phyloP scores from a whole-genome alignment of 2,113 vertebrate species.

The Actinemys pallida region DNA sequence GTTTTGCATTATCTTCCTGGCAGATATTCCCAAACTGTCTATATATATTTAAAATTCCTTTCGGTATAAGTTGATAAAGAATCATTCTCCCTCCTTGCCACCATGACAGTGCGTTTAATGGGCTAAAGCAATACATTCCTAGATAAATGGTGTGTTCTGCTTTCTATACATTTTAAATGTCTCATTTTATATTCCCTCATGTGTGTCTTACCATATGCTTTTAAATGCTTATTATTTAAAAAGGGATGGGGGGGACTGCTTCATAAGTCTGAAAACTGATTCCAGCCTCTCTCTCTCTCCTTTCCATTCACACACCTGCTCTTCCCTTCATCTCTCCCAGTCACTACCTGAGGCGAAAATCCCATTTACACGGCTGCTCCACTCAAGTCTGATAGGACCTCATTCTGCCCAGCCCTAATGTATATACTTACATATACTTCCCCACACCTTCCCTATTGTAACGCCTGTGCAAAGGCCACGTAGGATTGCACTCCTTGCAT shows the following conservation, averaged over 20 bases:
- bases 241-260: not conserved
- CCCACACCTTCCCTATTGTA: not conserved
- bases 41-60: constrained; percentile 74
- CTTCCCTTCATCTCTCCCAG: not conserved
- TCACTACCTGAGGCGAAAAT: fast-evolving
- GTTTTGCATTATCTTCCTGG: constrained; percentile 63
- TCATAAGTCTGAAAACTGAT: not conserved
- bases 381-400: not conserved
- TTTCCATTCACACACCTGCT: not conserved
- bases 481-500: not conserved
- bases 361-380: not conserved
- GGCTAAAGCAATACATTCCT: constrained; percentile 51
- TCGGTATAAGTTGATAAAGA: constrained; percentile 63
- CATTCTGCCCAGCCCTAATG: not conserved
- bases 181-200: constrained; percentile 48
- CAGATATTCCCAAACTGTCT: constrained; percentile 46
- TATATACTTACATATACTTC: not conserved
- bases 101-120: constrained; percentile 68
- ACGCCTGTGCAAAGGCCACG: not conserved
- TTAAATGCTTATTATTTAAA: not conserved
- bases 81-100: constrained; percentile 44
- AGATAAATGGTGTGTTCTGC: constrained; percentile 28
- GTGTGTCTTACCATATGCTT: not conserved
- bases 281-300: not conserved
- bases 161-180: constrained; percentile 28